Conservation (phyloP, 1,140 invertebrate species). For the Theocolax elegans region DNA sequence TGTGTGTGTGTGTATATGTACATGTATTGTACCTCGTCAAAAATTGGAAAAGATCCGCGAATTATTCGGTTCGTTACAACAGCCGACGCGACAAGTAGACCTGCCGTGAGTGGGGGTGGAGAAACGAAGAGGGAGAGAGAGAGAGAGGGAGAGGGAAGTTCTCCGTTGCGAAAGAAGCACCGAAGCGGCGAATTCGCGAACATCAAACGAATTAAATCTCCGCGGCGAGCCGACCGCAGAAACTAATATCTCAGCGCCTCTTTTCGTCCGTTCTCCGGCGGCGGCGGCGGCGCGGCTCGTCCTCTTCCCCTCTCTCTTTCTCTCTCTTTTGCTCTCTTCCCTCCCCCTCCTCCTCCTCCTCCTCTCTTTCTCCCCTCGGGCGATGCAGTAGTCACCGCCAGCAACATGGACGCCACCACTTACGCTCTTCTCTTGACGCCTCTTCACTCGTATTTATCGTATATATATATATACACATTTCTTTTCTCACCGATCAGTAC, state of each 20-base stretch:
- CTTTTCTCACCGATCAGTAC: no score
- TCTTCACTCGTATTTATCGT: no score
- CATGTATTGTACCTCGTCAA: no score
- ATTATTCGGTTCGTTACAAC: not conserved
- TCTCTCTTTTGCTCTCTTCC: slow-evolving; percentile 37
- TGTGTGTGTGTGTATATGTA: no score
- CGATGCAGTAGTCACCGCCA: slow-evolving; percentile 38
- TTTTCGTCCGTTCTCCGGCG: slow-evolving; percentile 49
- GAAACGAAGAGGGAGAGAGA: not conserved
- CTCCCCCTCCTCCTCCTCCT: slow-evolving; percentile 35
- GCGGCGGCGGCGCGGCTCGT: no score
- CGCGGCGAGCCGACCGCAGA: slow-evolving; percentile 67
- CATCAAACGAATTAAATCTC: slow-evolving; percentile 70
- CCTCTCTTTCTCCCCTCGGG: slow-evolving; percentile 4
- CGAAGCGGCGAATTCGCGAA: slow-evolving; percentile 66
- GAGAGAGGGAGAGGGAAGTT: not conserved
- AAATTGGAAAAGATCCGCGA: slow-evolving; percentile 9
- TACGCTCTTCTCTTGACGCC: slow-evolving; percentile 3
- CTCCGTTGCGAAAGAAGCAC: slow-evolving; percentile 10
- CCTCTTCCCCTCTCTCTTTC: slow-evolving; percentile 33
- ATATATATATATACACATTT: no score
- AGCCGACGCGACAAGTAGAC: no score
- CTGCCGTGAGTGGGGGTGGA: no score
- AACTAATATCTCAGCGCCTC: slow-evolving; percentile 68
- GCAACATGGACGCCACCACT: slow-evolving; percentile 37